Evolutionary conservation across 2,797 vertebrate genomes (phyloP).

Genomic region (Cichlasoma orientale): DNA sequence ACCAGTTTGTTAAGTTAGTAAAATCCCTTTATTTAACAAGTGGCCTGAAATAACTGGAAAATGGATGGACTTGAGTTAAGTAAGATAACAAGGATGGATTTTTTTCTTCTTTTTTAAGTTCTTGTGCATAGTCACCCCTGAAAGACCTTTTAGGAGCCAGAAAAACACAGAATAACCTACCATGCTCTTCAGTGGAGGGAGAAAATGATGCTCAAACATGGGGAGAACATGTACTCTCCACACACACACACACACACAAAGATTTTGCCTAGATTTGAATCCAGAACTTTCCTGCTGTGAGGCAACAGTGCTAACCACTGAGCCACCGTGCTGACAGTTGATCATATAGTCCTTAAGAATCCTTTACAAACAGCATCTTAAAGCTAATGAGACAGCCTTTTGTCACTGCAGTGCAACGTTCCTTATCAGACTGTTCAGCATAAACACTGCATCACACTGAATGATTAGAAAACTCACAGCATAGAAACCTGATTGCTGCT

Average conservation of each 20-base stretch:
- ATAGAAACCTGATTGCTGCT: not conserved
- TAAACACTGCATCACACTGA: not conserved
- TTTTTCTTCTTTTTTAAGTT: not conserved
- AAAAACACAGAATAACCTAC: not conserved
- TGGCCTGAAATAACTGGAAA: not conserved
- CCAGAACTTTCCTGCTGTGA: not conserved
- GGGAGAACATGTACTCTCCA: not conserved
- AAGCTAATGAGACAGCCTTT: not conserved
- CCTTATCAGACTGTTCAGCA: not conserved
- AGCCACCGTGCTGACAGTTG: not conserved
- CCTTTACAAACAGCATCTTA: not conserved
- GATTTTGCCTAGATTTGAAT: not conserved
- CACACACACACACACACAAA: not conserved
- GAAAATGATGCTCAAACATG: not conserved
- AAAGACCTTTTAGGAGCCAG: not conserved
- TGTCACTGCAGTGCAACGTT: not conserved
- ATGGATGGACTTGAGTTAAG: not conserved
- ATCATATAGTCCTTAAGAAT: not conserved
- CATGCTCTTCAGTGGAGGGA: not conserved
- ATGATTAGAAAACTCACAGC: not conserved
- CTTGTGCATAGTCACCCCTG: not conserved
- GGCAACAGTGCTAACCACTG: not conserved
- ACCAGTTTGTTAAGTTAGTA: not conserved
- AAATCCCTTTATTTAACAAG: not conserved
- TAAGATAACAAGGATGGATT: rapidly evolving